Conservation (phyloP, 2,797 vertebrate genomes). For the Benthosema pterotum region DNA sequence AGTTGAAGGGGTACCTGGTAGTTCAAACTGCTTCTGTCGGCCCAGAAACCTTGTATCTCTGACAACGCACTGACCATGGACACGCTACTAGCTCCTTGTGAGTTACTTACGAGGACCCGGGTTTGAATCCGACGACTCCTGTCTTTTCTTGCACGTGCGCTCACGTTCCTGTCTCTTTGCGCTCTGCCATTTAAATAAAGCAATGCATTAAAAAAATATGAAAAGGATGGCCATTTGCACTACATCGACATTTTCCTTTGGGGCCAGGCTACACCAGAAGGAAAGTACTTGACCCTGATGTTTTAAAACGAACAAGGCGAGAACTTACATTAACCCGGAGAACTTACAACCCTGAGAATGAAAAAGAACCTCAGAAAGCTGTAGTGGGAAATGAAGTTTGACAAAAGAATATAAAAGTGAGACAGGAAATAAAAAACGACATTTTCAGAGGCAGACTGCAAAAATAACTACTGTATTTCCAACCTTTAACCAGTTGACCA, state of each 20-base stretch:
- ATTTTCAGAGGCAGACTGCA: slow-evolving; percentile 30
- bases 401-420: slow-evolving; percentile 15
- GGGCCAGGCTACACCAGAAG: slow-evolving; percentile 3
- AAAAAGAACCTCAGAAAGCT: slow-evolving; percentile 7
- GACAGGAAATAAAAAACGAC: slow-evolving; percentile 12
- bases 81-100: no score
- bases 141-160: no score
- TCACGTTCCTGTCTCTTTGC: no score
- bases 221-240: neutral
- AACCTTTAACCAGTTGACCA: slow-evolving; percentile 48
- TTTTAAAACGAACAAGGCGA: slow-evolving; percentile 22
- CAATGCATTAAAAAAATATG: no score
- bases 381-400: slow-evolving; percentile 1
- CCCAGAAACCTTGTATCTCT: neutral
- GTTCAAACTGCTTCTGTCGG: neutral
- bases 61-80: no score
- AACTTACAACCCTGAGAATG: neutral
- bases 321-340: slow-evolving; percentile 2
- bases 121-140: no score
- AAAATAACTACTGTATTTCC: slow-evolving; percentile 33
- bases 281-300: slow-evolving; percentile 1
- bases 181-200: no score
- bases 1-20: neutral
- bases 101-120: no score
- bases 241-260: slow-evolving; percentile 5